Base-by-base conservation (phyloP, 1,140 invertebrate species). In the Drosophila tsacasi region DNA sequence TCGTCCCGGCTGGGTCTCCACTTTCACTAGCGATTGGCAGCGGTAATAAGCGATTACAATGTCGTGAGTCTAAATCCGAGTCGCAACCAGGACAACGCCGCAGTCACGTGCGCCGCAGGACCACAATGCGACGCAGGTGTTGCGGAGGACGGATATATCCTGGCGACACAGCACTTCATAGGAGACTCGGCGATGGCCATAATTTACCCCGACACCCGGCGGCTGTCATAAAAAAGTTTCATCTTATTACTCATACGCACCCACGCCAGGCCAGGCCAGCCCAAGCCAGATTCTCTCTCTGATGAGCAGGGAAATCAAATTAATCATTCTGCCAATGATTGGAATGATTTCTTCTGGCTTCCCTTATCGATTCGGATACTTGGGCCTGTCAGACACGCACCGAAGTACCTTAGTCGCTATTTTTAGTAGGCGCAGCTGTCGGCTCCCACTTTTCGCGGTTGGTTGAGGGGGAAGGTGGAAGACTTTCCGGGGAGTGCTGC, bases 281-380 rank as follows among this genome's bases (percentile, higher is more conserved):
- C 4, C 25, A 25, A 25, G 25, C 2, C 25, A 25, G 25, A 25
- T n/a, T n/a, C 47, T 2, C 19, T 9, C 12, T 13, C 25, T 19
- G 44, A 46, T 68, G 63, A 52, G 72, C 60, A 19, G 39, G 62
- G 49, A 73, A 68, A 86, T 86, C 76, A 69, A 79, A 86, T 86
- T 86, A 82, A 87, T 87, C 76, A 86, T 86, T 75, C 69, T 73
- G 64, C 60, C 74, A 86, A 79, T 81, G 65, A 82, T 72, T 79
- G 59, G 58, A 30, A 69, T 67, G 61, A 68, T 77, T 81, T 61
- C 44, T 49, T 21, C 23, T 46, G 21, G 37, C 67, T 69, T 49
- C 25, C 64, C 25, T 57, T 79, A 58, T 79, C 49, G 76, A 71
- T 68, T 79, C 27, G 9, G 21, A 37, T 72, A 64, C 60, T 66